Conservation (phyloP, 1,140 invertebrate species). For the Drosophila asahinai region DNA sequence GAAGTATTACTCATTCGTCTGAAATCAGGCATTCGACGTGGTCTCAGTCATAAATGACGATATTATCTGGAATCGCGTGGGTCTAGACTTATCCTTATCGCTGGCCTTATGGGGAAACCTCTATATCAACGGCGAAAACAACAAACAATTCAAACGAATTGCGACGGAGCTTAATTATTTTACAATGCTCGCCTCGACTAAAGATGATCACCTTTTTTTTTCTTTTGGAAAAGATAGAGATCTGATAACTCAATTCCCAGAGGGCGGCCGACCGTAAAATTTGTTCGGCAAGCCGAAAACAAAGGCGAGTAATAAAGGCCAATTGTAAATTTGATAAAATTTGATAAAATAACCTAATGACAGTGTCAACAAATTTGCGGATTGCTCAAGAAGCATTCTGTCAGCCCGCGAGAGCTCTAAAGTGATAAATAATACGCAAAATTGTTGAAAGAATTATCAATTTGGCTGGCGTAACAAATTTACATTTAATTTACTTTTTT, state of each 20-base stretch:
- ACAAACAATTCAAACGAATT: constrained; percentile 49
- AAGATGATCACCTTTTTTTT: constrained; percentile 29
- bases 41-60: constrained; percentile 17
- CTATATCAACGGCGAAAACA: constrained; percentile 25
- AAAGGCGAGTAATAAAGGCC: constrained; percentile 18
- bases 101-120: constrained; percentile 37
- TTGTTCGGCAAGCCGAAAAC: constrained; percentile 11
- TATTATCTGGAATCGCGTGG: constrained; percentile 34
- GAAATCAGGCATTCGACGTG: constrained; percentile 15
- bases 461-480: constrained; percentile 5
- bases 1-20: constrained; percentile 18
- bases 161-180: constrained; percentile 42
- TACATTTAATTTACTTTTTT: not conserved
- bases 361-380: constrained; percentile 31
- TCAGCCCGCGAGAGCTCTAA: not conserved
- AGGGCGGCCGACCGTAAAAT: constrained; percentile 24
- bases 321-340: constrained; percentile 36
- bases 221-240: not conserved
- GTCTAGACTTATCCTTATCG: constrained; percentile 38
- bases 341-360: constrained; percentile 29
- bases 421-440: constrained; percentile 25
- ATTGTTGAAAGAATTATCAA: not conserved
- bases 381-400: constrained; percentile 17
- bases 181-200: constrained; percentile 27
- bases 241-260: constrained; percentile 38